Percentiles rank a stretch among this genome's conserved stretches.
Evolutionary conservation across 2,113 vertebrate genomes (phyloP).

Genomic region (Semnornis frantzii): DNA sequence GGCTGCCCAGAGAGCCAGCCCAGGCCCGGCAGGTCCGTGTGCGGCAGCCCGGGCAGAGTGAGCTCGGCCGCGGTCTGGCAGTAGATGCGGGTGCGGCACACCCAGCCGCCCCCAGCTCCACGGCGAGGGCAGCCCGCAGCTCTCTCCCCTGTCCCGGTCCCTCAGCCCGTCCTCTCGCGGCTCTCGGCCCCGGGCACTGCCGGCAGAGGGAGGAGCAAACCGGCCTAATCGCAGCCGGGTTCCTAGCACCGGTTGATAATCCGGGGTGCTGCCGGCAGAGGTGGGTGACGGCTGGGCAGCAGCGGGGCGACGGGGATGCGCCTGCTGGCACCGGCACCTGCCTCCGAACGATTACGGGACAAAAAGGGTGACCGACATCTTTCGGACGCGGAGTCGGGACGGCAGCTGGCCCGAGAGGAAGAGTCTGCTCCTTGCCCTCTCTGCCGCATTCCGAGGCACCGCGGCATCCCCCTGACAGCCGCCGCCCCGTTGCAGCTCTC

Average conservation of each 20-base stretch:
- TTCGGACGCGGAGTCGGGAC: neutral
- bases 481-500: neutral
- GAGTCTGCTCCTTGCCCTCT: neutral
- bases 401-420: neutral
- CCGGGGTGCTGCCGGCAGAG: neutral
- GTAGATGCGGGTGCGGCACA: neutral
- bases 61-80: neutral
- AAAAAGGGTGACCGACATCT: neutral
- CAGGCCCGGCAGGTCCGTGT: neutral
- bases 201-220: neutral
- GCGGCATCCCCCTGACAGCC: neutral
- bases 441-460: neutral
- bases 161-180: neutral
- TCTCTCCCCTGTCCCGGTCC: neutral
- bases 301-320: neutral
- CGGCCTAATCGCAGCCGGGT: neutral
- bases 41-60: neutral
- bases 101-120: neutral
- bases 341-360: neutral
- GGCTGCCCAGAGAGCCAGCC: neutral
- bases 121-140: neutral
- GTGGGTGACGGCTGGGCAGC: neutral
- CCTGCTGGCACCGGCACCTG: neutral
- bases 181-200: neutral
- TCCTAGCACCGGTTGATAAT: neutral